Evolutionary conservation across 2,113 vertebrate genomes (phyloP), one percentile per base, ranked within the genome.

Genomic region (Pogonocichla stellata): DNA sequence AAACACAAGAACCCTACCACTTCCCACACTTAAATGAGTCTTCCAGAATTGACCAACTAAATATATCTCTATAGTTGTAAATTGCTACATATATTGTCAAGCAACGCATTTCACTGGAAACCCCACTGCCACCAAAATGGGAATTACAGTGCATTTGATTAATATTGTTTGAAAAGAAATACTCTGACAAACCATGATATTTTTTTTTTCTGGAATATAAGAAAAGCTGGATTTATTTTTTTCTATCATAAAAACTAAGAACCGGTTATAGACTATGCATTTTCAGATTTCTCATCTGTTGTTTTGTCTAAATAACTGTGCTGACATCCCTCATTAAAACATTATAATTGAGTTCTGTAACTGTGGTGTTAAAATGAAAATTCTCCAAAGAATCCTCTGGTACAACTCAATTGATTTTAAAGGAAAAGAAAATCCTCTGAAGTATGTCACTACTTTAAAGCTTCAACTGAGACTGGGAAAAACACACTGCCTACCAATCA

Each of bases 1-100:
- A 45, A 3, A 23, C 38, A 42, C 25, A 47, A 1, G 1, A 19
- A 43, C 12, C 0, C 4, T 10, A 33, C 18, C 3, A 2, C 6
- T 3, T 2, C 4, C 5, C 7, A 9, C 14, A 4, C 5, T 34
- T 58, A 67, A 29, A 23, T 60, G 54, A 74, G 9, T 43, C 14
- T 50, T 85, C 19, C 19, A 87, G 48, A 88, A 82, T 5, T 64
- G 18, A 50, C 20, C 33, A 62, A 10, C 19, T 62, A 36, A 86
- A 62, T 67, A 42, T 7, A 61, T 8, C 3, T 75, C 20, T 78
- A 17, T 9, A 54, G 9, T 10, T 78, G 8, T 31, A 91, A 78
- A 13, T 57, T 73, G 7, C 2, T 12, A 69, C 1, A 3, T 31
- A 40, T 8, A 8, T 34, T 80, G 14, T 16, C 77, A 66, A 53